phyloP scores from a whole-genome alignment of 2,888 invertebrate species.

The Chrysopilus asiliformis region DNA sequence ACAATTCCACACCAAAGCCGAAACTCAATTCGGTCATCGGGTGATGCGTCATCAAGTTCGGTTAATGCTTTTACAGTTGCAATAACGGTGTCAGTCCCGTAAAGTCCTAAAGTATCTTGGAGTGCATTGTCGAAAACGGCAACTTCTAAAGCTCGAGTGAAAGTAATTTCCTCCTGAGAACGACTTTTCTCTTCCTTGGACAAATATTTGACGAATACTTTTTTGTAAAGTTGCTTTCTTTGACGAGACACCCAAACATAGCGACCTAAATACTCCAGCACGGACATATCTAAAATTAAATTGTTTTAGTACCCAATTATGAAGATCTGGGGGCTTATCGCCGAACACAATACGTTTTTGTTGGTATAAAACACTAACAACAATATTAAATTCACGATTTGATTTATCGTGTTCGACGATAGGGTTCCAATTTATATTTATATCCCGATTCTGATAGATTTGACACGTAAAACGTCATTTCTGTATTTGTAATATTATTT shows the following conservation, averaged over 20 bases:
- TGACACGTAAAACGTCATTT: no score
- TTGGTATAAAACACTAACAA: no score
- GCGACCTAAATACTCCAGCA: slow-evolving; percentile 56
- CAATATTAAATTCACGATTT: no score
- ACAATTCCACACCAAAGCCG: slow-evolving; percentile 68
- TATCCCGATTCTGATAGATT: no score
- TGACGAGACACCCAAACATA: slow-evolving; percentile 48
- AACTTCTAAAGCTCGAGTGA: slow-evolving; percentile 21
- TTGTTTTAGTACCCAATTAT: background rate
- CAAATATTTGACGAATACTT: slow-evolving; percentile 38
- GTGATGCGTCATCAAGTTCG: slow-evolving; percentile 16
- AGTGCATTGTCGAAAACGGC: slow-evolving; percentile 30
- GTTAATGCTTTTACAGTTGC: slow-evolving; percentile 22
- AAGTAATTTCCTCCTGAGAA: slow-evolving; percentile 16
- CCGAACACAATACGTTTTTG: no score
- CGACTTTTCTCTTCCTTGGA: slow-evolving; percentile 23
- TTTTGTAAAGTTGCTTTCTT: slow-evolving; percentile 42
- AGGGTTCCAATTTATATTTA: no score
- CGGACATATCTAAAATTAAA: slow-evolving; percentile 44
- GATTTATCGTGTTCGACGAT: no score
- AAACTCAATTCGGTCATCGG: slow-evolving; percentile 43
- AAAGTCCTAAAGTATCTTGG: slow-evolving; percentile 34
- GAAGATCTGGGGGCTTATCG: no score
- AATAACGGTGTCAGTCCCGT: slow-evolving; percentile 30
- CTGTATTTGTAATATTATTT: no score